Evolutionary conservation across 2,113 vertebrate genomes (phyloP).

Genomic region (Colius striatus): DNA sequence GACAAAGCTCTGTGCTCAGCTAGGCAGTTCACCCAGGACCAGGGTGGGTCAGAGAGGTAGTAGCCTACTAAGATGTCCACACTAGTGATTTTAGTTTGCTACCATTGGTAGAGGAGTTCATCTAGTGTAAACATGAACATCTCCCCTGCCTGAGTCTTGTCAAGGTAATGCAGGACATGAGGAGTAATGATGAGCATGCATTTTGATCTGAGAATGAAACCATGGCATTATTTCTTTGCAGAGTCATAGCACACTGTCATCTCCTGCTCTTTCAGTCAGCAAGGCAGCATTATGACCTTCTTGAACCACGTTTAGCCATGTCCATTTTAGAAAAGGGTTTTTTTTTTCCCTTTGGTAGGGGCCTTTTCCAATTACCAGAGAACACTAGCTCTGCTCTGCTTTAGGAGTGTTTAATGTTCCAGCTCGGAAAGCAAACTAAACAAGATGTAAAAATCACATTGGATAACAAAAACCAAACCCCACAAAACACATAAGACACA

Average conservation of each 20-base stretch:
- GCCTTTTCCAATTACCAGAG: not conserved
- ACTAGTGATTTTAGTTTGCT: not conserved
- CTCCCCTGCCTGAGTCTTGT: not conserved
- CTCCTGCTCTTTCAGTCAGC: not conserved
- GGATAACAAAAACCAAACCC: not conserved
- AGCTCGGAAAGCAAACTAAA: not conserved
- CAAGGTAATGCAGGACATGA: not conserved
- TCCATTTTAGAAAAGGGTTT: not conserved
- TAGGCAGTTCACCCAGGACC: not conserved
- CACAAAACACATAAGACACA: not conserved
- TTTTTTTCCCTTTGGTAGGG: not conserved
- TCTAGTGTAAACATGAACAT: not conserved
- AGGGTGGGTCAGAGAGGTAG: not conserved
- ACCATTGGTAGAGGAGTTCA: not conserved
- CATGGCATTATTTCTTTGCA: not conserved
- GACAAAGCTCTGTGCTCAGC: not conserved
- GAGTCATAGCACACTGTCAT: not conserved
- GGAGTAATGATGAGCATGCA: not conserved
- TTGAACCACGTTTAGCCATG: not conserved
- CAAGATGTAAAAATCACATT: not conserved
- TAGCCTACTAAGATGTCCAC: not conserved
- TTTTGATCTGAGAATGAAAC: not conserved
- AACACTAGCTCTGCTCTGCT: not conserved
- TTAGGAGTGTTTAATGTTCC: not conserved
- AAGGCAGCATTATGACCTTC: not conserved